A percentile compares a stretch with the other conserved stretches of the same genome.
These are phyloP conservation scores for Thysanoteuthis rhombus DNA, from an alignment of 2,888 invertebrate species.

Conservation along the genomic window DNA sequence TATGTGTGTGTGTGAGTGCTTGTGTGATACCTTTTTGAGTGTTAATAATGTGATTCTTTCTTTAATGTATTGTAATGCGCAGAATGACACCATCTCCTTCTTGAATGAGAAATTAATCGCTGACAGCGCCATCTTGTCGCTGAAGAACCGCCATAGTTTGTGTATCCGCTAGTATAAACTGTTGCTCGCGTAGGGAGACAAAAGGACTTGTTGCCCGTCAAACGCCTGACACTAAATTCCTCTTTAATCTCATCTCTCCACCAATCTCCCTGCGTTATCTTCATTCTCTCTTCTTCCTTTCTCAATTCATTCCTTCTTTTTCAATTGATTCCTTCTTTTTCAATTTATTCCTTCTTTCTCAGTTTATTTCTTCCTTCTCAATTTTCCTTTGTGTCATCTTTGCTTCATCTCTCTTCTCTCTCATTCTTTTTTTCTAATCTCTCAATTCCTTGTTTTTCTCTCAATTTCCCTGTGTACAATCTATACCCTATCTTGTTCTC, in stretches of 20 bases:
- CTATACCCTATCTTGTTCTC: too few species aligned
- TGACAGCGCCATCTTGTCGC: not conserved
- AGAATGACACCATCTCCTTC: not conserved
- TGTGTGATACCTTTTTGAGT: too few species aligned
- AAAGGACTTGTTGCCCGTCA: not conserved
- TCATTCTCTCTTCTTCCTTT: not conserved
- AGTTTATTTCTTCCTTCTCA: too few species aligned
- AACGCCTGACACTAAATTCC: not conserved
- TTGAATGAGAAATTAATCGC: constrained; percentile 12
- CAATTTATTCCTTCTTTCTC: too few species aligned
- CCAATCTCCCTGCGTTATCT: not conserved
- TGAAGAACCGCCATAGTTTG: not conserved
- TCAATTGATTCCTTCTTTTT: too few species aligned
- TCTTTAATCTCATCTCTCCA: too few species aligned
- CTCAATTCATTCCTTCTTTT: not conserved
- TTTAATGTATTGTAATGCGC: not conserved
- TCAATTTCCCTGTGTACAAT: too few species aligned
- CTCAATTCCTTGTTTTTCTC: too few species aligned
- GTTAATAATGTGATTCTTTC: not conserved
- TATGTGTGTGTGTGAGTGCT: too few species aligned
- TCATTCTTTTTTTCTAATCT: too few species aligned
- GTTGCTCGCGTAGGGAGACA: not conserved
- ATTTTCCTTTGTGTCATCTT: too few species aligned
- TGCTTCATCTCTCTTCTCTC: too few species aligned
- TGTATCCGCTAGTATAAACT: not conserved